phyloP scores from a whole-genome alignment of 2,888 invertebrate species.

The Cheilosia impressa region DNA sequence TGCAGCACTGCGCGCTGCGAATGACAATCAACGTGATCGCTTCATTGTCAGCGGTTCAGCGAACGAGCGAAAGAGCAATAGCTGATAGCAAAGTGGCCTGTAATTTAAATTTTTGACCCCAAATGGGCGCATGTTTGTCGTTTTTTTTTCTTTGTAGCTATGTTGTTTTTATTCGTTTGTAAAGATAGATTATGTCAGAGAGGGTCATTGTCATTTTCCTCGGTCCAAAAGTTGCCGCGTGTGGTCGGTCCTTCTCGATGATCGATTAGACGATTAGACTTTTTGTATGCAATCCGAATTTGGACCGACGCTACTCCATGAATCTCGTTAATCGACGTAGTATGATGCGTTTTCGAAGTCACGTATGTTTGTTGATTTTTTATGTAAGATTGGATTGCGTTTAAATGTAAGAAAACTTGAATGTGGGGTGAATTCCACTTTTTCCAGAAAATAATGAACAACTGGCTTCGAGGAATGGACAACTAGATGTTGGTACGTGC shows the following conservation, averaged over 20 bases:
- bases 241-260: slow-evolving; percentile 14
- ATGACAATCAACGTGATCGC: slow-evolving; percentile 5
- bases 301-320: background rate
- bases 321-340: slow-evolving; percentile 6
- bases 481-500: background rate
- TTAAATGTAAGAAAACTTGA: background rate
- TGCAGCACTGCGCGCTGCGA: background rate
- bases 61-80: slow-evolving; percentile 50
- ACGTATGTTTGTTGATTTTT: slow-evolving; percentile 7
- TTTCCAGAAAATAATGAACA: background rate
- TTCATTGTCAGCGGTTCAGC: slow-evolving; percentile 41
- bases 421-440: background rate
- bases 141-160: slow-evolving; percentile 17
- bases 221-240: slow-evolving; percentile 9
- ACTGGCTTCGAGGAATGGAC: background rate
- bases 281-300: background rate
- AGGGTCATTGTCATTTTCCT: slow-evolving; percentile 25
- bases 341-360: slow-evolving; percentile 13
- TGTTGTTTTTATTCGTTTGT: slow-evolving; percentile 1
- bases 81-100: slow-evolving; percentile 31
- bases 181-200: slow-evolving; percentile 27
- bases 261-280: slow-evolving; percentile 19
- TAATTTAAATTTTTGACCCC: slow-evolving; percentile 59
- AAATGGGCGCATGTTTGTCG: slow-evolving; percentile 27
- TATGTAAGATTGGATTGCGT: background rate